Evolutionary conservation across 2,888 invertebrate species (phyloP), one percentile per base, ranked within the genome.

Genomic region (Andricus curvator): DNA sequence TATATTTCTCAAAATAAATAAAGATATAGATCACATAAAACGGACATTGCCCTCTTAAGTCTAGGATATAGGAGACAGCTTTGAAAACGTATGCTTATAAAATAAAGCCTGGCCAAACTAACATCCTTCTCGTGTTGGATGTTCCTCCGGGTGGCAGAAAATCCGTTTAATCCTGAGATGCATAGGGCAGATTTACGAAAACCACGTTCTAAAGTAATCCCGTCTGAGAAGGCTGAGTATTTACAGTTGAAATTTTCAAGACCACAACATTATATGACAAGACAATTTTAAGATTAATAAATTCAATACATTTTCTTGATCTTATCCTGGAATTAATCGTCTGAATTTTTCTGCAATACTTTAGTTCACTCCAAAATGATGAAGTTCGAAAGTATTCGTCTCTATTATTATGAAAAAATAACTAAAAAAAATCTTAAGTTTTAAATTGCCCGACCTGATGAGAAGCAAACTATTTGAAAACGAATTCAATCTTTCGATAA

Each of bases 101-200:
- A 51, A 70, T 70, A 70, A 70, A 70, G 70, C 48, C 48, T 4
- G 56, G 33, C 29, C 29, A 56, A 74, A 56, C n/a, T 56, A 74
- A 25, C 51, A 70, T 51, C 25, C 48, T 70, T 70, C 70, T 51
- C 9, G 25, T 51, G 25, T 56, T 56, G 29, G 56, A 29, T 33
- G 20, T 56, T n/a, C 25, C 25, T 48, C 22, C 22, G 29, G 29
- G 25, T 74, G 25, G 48, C 51, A 74, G 51, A 56, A 74, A 74
- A 74, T 74, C 74, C 74, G 51, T 74, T 56, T 74, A 74, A 74
- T 74, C 48, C 56, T 33, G 8, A 48, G 51, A 68, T 48, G 68
- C 68, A 68, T 74, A 56, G 74, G 33, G n/a, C 13, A 74, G 74
- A 74, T 56, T 74, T 74, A 74, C 74, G 74, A 74, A 74, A 20